Conservation (phyloP, 2,888 invertebrate genomes). For the Leucoma salicis region DNA sequence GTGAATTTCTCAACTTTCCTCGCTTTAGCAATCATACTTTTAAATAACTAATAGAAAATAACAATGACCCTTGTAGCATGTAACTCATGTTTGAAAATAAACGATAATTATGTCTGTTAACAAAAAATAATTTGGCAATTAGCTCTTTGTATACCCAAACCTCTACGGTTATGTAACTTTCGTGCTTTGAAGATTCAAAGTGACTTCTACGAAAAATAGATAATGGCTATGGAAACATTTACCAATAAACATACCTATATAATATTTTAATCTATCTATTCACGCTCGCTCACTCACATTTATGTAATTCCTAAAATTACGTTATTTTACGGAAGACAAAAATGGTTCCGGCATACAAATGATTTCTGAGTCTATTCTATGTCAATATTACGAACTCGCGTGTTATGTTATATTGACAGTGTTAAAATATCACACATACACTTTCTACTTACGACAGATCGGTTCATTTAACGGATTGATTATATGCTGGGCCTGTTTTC, state of each 20-base stretch:
- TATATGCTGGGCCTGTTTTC: slow-evolving; percentile 57
- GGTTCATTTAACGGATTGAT: slow-evolving; percentile 64
- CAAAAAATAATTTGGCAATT: slow-evolving; percentile 29
- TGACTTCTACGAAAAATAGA: slow-evolving; percentile 30
- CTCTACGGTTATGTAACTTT: slow-evolving; percentile 37
- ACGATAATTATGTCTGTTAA: too few species aligned
- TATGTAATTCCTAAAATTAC: slow-evolving; percentile 50
- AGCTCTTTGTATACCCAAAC: slow-evolving; percentile 15
- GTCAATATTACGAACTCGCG: slow-evolving; percentile 26
- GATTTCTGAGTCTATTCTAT: slow-evolving; percentile 13
- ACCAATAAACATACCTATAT: slow-evolving; percentile 19
- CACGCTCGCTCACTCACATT: slow-evolving; percentile 42
- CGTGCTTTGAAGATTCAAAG: slow-evolving; percentile 1
- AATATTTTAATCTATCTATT: slow-evolving; percentile 35
- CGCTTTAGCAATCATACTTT: too few species aligned
- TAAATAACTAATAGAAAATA: too few species aligned
- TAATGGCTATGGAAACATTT: slow-evolving; percentile 28
- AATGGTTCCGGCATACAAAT: slow-evolving; percentile 38
- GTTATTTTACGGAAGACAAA: slow-evolving; percentile 43
- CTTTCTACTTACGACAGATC: slow-evolving; percentile 75
- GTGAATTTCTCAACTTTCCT: too few species aligned
- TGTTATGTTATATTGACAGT: slow-evolving; percentile 11
- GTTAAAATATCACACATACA: slow-evolving; percentile 42
- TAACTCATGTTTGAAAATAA: too few species aligned
- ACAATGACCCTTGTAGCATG: too few species aligned